Base-by-base conservation (phyloP, 2,797 vertebrate genomes). In the Pterois miles region DNA sequence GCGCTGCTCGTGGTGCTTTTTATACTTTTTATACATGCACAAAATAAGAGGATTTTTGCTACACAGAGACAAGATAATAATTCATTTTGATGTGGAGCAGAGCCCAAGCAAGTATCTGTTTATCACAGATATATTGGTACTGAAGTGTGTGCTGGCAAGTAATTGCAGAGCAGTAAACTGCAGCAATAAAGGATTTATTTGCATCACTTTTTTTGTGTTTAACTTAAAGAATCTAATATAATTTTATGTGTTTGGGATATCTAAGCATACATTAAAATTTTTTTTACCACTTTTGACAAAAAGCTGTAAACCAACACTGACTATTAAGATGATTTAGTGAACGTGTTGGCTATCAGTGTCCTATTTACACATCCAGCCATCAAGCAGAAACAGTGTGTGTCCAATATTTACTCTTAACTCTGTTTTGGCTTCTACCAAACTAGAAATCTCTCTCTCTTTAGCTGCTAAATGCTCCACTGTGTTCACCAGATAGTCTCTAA, bases 1-100 rank as follows among this genome's bases (percentile, higher is more conserved):
- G 64, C 27, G 71, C 53, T 23, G 33, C 57, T 72, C 50, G 12
- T 22, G 62, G 53, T 53, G 72, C 62, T 58, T 71, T 76, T 82
- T 54, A 52, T 38, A 56, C 22, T 40, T 58, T 13, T 54, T 40
- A 71, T n/a, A 72, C 57, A 43, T 53, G 65, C 46, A 71, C 57
- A 43, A 63, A 71, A 59, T 25, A 43, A n/a, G 29, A 65, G 76
- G 48, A 78, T 57, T 81, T 71, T 52, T 56, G 22, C 22, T 29
- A 57, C 65, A 73, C 16, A 2, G 9, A 74, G 62, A 76, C 31
- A 29, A 56, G 65, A 78, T 52, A 1, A 53, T 54, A 40, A 48
- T 75, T 66, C 2, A 54, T 62, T 56, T 40, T 62, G 50, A 58
- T 70, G 31, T 1, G 23, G 62, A 71, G 69, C 56, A 34, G 53